Conservation (phyloP, 2,113 vertebrate genomes). For the Python bivittatus region DNA sequence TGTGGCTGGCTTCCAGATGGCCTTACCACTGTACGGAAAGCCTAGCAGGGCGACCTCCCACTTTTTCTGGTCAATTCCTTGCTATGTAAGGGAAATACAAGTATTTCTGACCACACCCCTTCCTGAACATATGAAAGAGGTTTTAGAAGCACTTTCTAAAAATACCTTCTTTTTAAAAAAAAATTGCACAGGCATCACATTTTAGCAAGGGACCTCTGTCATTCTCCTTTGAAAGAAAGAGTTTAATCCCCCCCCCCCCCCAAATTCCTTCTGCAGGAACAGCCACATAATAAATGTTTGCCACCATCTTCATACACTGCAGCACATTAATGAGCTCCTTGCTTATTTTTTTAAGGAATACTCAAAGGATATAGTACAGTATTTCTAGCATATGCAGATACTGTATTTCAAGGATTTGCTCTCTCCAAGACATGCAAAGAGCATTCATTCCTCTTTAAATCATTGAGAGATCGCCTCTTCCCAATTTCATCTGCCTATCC, state of each 20-base stretch:
- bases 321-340: background rate
- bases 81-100: constrained; percentile 55
- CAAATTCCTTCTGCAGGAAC: background rate
- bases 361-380: background rate
- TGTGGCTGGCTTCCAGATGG: constrained; percentile 66
- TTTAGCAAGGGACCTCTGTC: constrained; percentile 23
- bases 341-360: background rate
- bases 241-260: background rate
- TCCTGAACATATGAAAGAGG: constrained; percentile 27
- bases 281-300: constrained; percentile 14
- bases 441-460: background rate
- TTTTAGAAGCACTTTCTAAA: constrained; percentile 33
- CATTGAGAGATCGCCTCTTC: too few relatives aligned
- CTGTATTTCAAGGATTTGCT: background rate
- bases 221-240: background rate
- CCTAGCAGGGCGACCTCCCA: constrained; percentile 42
- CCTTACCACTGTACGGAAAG: constrained; percentile 66
- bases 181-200: fast-evolving
- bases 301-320: background rate
- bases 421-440: background rate
- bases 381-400: background rate
- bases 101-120: constrained; percentile 26
- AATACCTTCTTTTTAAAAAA: constrained; percentile 4
- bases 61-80: background rate
- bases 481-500: too few relatives aligned